Evolutionary conservation across 2,113 vertebrate species (phyloP), one percentile per base, ranked within the genome.

Genomic region (Bubo scandiacus): DNA sequence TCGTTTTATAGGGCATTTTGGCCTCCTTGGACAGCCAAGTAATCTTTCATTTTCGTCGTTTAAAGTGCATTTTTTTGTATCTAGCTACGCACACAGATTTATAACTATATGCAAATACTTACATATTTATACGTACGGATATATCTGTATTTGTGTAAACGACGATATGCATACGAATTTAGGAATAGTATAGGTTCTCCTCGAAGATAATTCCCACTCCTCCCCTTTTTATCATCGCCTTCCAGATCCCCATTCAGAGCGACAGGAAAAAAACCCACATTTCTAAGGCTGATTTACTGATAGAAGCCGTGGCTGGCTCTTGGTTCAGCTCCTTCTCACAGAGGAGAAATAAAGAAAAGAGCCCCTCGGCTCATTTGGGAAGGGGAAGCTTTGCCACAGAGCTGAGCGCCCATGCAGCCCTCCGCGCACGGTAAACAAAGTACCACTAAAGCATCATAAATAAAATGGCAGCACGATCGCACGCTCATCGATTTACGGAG

Each of bases 1-100:
- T 91, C 95, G 94, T 96, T 98, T 98, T 94, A 96, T 98, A 95
- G 88, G 97, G 97, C 94, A 97, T 98, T 92, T 97, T 98, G 97
- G 96, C 96, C 96, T 95, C 94, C 98, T 97, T 96, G 97, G 57
- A 15, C 43, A 85, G 42, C 62, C 78, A 91, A 90, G 12, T 61
- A 67, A 23, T 57, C 34, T 81, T 57, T 61, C 3, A 25, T 67
- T 90, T 71, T 63, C 22, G 5, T 14, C 2, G 38, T 94, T 88
- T 61, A 51, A 63, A 88, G 45, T 7, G 29, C 54, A 42, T 82
- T 77, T 15, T 72, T 72, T 80, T 74, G 27, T 17, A 55, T 57
- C 59, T 45, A 75, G 58, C 8, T 23, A 49, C 3, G 7, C n/a
- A 49, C 74, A 62, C 34, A 2, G 63, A 75, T 65, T 36, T 72